A percentile compares a stretch with the other conserved stretches of the same genome.
Conservation (phyloP, 2,888 invertebrate genomes). For the Phlogophora meticulosa region DNA sequence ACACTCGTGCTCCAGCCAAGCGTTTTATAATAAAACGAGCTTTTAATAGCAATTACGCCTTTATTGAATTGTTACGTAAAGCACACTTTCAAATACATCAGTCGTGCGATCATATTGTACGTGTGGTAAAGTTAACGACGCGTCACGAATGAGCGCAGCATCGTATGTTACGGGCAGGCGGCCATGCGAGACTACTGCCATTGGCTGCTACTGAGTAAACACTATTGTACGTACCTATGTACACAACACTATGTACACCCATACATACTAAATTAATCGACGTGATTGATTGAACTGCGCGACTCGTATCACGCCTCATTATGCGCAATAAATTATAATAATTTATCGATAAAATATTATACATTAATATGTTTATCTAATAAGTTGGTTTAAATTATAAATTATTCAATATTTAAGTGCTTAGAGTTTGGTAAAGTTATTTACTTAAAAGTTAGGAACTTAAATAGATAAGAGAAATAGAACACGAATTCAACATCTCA, state of each 20-base stretch:
- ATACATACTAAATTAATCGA: constrained; percentile 61
- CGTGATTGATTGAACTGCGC: constrained; percentile 69
- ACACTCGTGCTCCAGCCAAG: constrained; percentile 10
- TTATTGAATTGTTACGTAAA: constrained; percentile 33
- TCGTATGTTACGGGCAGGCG: constrained; percentile 69
- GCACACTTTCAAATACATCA: constrained; percentile 36
- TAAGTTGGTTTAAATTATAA: constrained; percentile 27
- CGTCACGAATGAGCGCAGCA: constrained; percentile 50
- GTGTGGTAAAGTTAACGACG: constrained; percentile 48
- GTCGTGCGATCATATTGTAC: constrained; percentile 37
- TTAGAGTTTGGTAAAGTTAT: constrained; percentile 23
- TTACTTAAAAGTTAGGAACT: constrained; percentile 20
- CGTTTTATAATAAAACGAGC: constrained; percentile 34
- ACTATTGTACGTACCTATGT: constrained; percentile 41
- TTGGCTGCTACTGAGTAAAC: constrained; percentile 69
- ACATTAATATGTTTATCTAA: constrained; percentile 48
- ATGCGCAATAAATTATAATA: constrained; percentile 59
- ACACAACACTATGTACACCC: constrained; percentile 28
- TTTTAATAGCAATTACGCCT: constrained; percentile 12
- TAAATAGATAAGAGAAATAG: constrained; percentile 2
- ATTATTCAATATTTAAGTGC: constrained; percentile 19
- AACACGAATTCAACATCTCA: constrained; percentile 71
- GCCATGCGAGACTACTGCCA: constrained; percentile 74
- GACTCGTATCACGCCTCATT: constrained; percentile 54
- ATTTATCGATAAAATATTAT: constrained; percentile 54